These are phyloP conservation scores for Ctenopoma kingsleyae DNA, from an alignment of 2,797 vertebrate genomes.

Conservation along the genomic window DNA sequence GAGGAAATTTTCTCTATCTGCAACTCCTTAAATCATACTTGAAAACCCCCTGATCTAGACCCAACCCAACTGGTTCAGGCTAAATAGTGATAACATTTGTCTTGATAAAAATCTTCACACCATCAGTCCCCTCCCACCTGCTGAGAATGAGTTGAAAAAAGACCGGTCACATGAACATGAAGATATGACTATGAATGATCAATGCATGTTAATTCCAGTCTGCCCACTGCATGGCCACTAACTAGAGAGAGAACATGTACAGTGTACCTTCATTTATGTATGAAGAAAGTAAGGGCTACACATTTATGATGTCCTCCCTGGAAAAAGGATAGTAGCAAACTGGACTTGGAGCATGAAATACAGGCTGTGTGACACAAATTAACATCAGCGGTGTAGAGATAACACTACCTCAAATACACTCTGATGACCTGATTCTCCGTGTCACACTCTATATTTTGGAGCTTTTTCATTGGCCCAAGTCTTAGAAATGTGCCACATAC, in stretches of 20 bases:
- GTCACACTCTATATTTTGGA: background rate
- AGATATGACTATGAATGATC: slow-evolving; percentile 46
- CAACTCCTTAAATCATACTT: too few species aligned
- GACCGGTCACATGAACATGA: background rate
- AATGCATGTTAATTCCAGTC: slow-evolving; percentile 59
- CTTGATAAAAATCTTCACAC: background rate
- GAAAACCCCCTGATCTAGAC: too few species aligned
- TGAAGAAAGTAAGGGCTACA: slow-evolving; percentile 15
- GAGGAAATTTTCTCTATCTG: too few species aligned
- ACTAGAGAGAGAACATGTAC: slow-evolving; percentile 14
- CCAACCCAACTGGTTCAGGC: background rate
- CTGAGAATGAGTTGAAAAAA: slow-evolving; percentile 14
- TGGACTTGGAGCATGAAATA: slow-evolving; percentile 31
- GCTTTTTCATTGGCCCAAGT: slow-evolving; percentile 15
- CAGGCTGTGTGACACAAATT: slow-evolving; percentile 27
- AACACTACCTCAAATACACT: slow-evolving; percentile 17
- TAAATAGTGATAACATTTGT: background rate
- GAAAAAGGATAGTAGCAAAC: slow-evolving; percentile 42
- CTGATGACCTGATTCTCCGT: slow-evolving; percentile 34
- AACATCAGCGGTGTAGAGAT: background rate
- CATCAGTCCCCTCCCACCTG: background rate
- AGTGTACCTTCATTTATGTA: slow-evolving; percentile 40
- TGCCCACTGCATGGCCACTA: slow-evolving; percentile 23
- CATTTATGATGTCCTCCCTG: slow-evolving; percentile 63
- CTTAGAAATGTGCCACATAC: slow-evolving; percentile 7